phyloP scores from a whole-genome alignment of 2,888 invertebrate genomes.

The Apantesis nais region DNA sequence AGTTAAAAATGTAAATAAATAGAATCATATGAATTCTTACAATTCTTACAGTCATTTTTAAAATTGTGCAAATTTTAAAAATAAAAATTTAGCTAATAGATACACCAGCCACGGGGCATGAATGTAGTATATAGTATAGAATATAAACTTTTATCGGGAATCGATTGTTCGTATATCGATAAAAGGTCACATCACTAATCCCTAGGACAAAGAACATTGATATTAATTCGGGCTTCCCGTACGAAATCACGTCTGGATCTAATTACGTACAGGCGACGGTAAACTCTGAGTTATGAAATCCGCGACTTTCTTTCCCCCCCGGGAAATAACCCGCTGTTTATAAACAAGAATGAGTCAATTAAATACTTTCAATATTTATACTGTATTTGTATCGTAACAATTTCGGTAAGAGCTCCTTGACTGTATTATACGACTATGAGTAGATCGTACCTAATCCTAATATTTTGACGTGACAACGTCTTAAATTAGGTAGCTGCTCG shows the following conservation, averaged over 20 bases:
- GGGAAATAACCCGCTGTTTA: constrained; percentile 81
- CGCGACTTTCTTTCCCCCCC: constrained; percentile 73
- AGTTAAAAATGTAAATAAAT: too few relatives aligned
- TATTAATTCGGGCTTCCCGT: constrained; percentile 81
- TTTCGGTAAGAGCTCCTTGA: background rate
- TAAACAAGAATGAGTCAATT: constrained; percentile 66
- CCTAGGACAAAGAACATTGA: constrained; percentile 80
- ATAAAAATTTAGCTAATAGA: background rate
- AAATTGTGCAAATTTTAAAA: background rate
- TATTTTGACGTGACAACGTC: too few relatives aligned
- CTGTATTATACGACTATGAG: background rate
- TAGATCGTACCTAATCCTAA: background rate
- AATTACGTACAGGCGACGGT: constrained; percentile 77
- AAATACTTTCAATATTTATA: constrained; percentile 41
- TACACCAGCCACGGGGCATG: background rate
- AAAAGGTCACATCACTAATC: constrained; percentile 53
- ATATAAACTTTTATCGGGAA: background rate
- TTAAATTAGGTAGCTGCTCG: too few relatives aligned
- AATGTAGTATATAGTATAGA: background rate
- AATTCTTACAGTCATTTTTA: background rate
- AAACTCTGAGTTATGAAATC: constrained; percentile 82
- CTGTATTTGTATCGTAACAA: constrained; percentile 17
- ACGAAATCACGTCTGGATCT: constrained; percentile 83
- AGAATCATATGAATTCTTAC: too few relatives aligned
- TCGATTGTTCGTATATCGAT: background rate